Conservation (phyloP, 2,797 vertebrate genomes). For the Xiphorhynchus erythropygius region DNA sequence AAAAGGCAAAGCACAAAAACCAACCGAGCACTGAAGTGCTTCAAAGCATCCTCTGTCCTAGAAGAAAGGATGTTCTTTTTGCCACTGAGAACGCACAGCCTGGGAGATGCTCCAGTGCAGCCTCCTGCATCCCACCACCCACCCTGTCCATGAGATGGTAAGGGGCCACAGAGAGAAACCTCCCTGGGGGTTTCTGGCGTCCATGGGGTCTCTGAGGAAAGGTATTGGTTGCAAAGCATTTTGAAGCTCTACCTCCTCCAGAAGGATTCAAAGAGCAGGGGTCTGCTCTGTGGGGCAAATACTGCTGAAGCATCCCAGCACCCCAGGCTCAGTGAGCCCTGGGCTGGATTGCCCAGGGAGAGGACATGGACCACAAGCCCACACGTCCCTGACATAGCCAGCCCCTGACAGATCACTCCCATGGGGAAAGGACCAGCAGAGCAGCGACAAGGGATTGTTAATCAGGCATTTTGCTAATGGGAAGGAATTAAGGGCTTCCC, state of each 20-base stretch:
- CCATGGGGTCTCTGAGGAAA: not conserved
- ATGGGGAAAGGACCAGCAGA: not conserved
- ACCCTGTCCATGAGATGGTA: accelerated
- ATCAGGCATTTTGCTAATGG: not conserved
- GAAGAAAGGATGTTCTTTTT: not conserved
- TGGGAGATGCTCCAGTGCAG: not conserved
- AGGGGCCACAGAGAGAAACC: not conserved
- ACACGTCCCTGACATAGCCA: accelerated
- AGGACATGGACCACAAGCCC: not conserved
- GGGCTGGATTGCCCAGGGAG: not conserved
- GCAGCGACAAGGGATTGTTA: not conserved
- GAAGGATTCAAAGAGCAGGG: not conserved
- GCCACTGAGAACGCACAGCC: not conserved
- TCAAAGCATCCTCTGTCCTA: not conserved
- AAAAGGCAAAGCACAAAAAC: not conserved
- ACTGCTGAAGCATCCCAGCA: accelerated
- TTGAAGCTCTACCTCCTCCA: not conserved
- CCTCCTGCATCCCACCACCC: not conserved
- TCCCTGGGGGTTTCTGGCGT: not conserved
- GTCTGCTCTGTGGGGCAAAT: not conserved
- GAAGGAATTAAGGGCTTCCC: not conserved
- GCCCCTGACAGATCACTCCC: not conserved
- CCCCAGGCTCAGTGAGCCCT: not conserved
- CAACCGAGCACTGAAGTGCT: not conserved
- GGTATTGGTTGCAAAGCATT: not conserved